Evolutionary conservation across 2,888 invertebrate species (phyloP).

Genomic region (Gastracanthus pulcherrimus): DNA sequence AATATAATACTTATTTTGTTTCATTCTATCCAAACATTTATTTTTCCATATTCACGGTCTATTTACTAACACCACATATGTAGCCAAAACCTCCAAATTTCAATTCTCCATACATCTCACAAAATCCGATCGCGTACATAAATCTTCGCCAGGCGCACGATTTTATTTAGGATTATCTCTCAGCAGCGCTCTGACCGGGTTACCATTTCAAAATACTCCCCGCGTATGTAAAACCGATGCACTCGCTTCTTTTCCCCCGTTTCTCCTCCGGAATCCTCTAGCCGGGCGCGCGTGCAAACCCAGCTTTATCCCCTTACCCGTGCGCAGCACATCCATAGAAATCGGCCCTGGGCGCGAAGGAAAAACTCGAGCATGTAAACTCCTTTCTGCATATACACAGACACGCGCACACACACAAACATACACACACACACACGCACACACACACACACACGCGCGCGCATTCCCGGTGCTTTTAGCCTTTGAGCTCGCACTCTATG

Average conservation of each 20-base stretch:
- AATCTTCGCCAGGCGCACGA: neutral
- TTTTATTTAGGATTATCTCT: constrained; percentile 30
- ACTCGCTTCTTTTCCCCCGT: neutral
- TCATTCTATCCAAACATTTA: too few relatives aligned
- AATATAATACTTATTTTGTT: too few relatives aligned
- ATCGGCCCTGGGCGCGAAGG: neutral
- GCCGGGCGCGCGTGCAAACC: too few relatives aligned
- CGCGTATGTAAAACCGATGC: constrained; percentile 21
- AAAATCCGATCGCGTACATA: neutral
- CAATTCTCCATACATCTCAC: neutral
- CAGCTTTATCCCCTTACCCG: constrained; percentile 14
- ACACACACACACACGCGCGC: too few relatives aligned
- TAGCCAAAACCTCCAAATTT: too few relatives aligned
- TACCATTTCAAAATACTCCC: constrained; percentile 24
- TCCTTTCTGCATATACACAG: neutral
- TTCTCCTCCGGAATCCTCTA: neutral
- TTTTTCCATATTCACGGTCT: too few relatives aligned
- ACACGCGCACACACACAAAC: too few relatives aligned
- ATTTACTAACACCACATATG: too few relatives aligned
- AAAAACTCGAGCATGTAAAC: constrained; percentile 24
- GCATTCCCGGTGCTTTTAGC: constrained; percentile 20
- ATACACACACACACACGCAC: too few relatives aligned
- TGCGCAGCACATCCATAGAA: neutral
- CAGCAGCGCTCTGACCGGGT: constrained; percentile 7
- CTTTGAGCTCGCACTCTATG: constrained; percentile 34